These are phyloP conservation scores for Catajapyx aquilonaris DNA, from an alignment of 1,140 invertebrate species.

Conservation along the genomic window DNA sequence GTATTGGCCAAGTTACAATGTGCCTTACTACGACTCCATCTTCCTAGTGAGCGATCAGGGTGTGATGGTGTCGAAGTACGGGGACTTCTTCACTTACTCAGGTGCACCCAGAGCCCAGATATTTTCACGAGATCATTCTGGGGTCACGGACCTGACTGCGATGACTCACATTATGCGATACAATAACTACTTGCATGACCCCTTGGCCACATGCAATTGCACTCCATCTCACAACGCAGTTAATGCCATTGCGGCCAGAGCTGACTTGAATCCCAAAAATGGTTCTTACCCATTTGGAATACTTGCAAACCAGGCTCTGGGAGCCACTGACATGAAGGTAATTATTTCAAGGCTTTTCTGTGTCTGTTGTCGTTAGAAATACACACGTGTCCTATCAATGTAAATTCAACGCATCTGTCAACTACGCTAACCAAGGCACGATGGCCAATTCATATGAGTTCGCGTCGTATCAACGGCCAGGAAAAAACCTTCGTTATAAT, in stretches of 20 bases:
- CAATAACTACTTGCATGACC: slow-evolving; percentile 49
- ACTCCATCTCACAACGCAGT: slow-evolving; percentile 47
- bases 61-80: slow-evolving; percentile 33
- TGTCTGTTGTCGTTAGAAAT: no score
- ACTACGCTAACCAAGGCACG: no score
- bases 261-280: no score
- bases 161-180: slow-evolving; percentile 45
- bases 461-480: no score
- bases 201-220: slow-evolving; percentile 43
- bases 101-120: slow-evolving; percentile 39
- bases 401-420: no score
- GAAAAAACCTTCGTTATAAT: no score
- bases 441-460: no score
- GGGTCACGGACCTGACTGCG: slow-evolving; percentile 27
- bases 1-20: slow-evolving; percentile 58
- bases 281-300: slow-evolving; percentile 38
- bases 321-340: slow-evolving; percentile 42
- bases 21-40: slow-evolving; percentile 39
- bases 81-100: slow-evolving; percentile 47
- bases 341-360: no score
- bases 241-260: slow-evolving; percentile 44
- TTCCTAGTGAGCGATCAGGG: slow-evolving; percentile 38
- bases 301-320: slow-evolving; percentile 38
- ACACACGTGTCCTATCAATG: no score
- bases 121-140: slow-evolving; percentile 33